Evolutionary conservation across 2,797 vertebrate species (phyloP).

Genomic region (Sarcoramphus papa): DNA sequence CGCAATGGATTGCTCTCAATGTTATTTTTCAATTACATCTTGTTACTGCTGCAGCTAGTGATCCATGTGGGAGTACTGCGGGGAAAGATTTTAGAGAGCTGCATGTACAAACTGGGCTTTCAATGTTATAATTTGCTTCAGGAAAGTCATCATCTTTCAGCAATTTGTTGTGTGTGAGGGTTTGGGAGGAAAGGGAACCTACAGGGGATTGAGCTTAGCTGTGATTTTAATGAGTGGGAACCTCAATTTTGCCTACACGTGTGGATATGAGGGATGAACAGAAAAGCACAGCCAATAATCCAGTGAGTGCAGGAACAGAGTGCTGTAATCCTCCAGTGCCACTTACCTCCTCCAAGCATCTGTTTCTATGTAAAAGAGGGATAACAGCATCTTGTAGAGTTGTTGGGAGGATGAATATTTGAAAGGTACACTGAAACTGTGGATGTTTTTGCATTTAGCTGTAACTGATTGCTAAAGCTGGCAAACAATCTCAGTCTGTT

Average conservation of each 20-base stretch:
- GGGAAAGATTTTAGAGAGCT: neutral
- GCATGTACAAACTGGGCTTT: neutral
- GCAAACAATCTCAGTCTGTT: neutral
- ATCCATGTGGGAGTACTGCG: neutral
- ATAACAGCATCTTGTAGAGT: neutral
- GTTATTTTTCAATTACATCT: neutral
- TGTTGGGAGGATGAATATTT: neutral
- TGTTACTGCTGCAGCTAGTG: neutral
- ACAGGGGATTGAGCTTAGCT: neutral
- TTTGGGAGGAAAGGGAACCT: neutral
- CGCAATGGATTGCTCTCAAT: rapidly evolving
- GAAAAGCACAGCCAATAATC: neutral
- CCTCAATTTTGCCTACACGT: neutral
- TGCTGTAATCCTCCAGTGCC: neutral
- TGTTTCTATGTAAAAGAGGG: neutral
- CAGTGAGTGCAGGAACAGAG: neutral
- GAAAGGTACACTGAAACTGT: neutral
- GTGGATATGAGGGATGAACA: neutral
- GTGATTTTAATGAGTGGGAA: neutral
- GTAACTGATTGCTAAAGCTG: neutral
- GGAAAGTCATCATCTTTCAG: neutral
- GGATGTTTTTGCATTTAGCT: neutral
- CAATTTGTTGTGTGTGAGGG: neutral
- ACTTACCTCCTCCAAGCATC: neutral
- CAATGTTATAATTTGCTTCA: neutral